A percentile compares a stretch with the other conserved stretches of the same genome.
phyloP scores from a whole-genome alignment of 2,888 invertebrate species.

The Coelopa pilipes region DNA sequence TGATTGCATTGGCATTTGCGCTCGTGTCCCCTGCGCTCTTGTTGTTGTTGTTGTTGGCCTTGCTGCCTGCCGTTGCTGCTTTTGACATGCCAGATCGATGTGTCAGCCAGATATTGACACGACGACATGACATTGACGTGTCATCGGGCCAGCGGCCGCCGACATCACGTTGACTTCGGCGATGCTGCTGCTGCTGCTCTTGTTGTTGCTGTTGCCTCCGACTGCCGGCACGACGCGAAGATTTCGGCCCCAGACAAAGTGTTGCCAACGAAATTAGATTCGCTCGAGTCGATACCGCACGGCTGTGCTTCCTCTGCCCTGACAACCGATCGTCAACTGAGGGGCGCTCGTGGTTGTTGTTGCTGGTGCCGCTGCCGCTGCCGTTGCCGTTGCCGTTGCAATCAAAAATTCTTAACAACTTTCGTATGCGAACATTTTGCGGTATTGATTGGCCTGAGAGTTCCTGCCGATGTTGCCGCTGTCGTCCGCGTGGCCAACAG shows the following conservation, averaged over 20 bases:
- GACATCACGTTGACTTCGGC: constrained; percentile 5
- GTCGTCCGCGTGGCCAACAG: background rate
- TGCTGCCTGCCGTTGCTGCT: constrained; percentile 46
- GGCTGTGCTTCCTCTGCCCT: background rate
- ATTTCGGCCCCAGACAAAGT: constrained; percentile 3
- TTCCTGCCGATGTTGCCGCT: background rate
- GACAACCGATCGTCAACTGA: no score
- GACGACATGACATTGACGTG: constrained; percentile 36
- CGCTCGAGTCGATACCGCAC: no score
- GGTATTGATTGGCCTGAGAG: constrained; percentile 39
- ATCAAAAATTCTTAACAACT: constrained; percentile 37
- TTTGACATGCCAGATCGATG: constrained; percentile 39
- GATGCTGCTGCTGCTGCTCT: background rate
- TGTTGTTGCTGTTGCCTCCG: constrained; percentile 3
- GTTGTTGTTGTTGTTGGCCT: constrained; percentile 12
- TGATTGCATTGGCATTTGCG: no score
- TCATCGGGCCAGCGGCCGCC: constrained; percentile 12
- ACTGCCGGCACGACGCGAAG: background rate
- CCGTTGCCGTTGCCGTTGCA: background rate
- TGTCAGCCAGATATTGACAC: constrained; percentile 40
- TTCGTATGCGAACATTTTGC: constrained; percentile 35
- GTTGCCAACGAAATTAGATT: constrained; percentile 13
- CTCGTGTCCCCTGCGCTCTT: constrained; percentile 23
- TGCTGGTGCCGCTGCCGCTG: background rate
- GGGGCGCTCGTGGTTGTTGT: no score